Conservation (phyloP, 2,113 vertebrate species). For the Mystacornis crossleyi region DNA sequence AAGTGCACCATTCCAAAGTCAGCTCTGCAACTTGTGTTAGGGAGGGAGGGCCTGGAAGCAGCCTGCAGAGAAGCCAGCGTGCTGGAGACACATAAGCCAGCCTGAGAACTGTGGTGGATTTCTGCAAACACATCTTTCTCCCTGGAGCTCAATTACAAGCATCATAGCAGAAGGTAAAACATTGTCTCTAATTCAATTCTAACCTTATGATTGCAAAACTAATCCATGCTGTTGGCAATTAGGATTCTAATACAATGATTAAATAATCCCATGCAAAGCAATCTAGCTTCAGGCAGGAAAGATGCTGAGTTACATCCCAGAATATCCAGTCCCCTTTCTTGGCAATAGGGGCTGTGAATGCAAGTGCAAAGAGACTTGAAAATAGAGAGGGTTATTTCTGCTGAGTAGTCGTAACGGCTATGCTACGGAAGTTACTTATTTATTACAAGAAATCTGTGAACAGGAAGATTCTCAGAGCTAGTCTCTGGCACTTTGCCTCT, state of each 20-base stretch:
- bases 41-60: neutral
- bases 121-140: neutral
- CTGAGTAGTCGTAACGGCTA: neutral
- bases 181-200: conserved; percentile 24
- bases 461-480: neutral
- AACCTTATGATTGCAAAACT: neutral
- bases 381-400: neutral
- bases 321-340: neutral
- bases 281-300: conserved; percentile 50
- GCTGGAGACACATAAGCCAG: neutral
- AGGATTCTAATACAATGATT: conserved; percentile 41
- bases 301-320: neutral
- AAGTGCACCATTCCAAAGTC: neutral
- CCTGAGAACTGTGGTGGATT: conserved; percentile 36
- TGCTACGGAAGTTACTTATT: neutral
- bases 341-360: neutral
- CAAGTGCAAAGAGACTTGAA: neutral
- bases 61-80: neutral
- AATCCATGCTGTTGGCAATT: conserved; percentile 25
- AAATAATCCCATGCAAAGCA: conserved; percentile 55
- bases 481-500: neutral
- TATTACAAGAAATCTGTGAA: neutral
- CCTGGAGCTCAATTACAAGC: neutral
- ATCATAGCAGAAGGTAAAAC: neutral
- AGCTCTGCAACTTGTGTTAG: neutral